Conservation (phyloP, 2,888 invertebrate species). For the Euproctis similis region DNA sequence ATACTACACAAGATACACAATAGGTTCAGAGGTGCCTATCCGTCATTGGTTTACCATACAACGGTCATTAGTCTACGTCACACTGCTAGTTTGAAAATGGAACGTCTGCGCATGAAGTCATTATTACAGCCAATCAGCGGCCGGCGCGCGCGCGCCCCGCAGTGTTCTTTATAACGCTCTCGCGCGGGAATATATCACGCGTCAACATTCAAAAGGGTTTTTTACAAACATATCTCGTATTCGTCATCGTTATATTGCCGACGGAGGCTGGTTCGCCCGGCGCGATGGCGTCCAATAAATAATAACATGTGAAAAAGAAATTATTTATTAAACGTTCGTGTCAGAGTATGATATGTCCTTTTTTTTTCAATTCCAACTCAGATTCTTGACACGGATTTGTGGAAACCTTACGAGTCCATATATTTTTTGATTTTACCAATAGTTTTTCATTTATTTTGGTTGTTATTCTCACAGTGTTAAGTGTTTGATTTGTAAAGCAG, state of each 20-base stretch:
- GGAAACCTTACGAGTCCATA: slow-evolving; percentile 53
- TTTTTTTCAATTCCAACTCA: slow-evolving; percentile 41
- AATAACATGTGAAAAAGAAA: slow-evolving; percentile 54
- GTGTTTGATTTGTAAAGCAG: slow-evolving; percentile 23
- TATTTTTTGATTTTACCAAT: slow-evolving; percentile 35
- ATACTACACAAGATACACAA: slow-evolving; percentile 54
- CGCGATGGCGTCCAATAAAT: slow-evolving; percentile 67
- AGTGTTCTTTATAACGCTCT: slow-evolving; percentile 64
- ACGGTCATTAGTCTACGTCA: slow-evolving; percentile 63
- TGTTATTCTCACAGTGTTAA: slow-evolving; percentile 29
- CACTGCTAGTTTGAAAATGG: slow-evolving; percentile 37
- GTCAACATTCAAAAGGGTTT: slow-evolving; percentile 62
- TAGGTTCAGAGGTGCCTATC: slow-evolving; percentile 66
- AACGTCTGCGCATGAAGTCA: slow-evolving; percentile 51
- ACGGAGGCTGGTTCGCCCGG: slow-evolving; percentile 40
- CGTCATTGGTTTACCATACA: slow-evolving; percentile 63
- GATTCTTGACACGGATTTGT: slow-evolving; percentile 66
- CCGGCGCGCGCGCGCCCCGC: slow-evolving; percentile 62
- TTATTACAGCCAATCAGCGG: slow-evolving; percentile 61
- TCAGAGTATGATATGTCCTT: slow-evolving; percentile 41
- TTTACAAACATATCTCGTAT: slow-evolving; percentile 69
- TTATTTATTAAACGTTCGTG: slow-evolving; percentile 54
- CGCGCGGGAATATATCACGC: slow-evolving; percentile 66
- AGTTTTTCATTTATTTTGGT: slow-evolving; percentile 24
- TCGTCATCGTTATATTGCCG: slow-evolving; percentile 66